Conservation (phyloP, 2,113 vertebrate genomes). For the Manacus vitellinus region DNA sequence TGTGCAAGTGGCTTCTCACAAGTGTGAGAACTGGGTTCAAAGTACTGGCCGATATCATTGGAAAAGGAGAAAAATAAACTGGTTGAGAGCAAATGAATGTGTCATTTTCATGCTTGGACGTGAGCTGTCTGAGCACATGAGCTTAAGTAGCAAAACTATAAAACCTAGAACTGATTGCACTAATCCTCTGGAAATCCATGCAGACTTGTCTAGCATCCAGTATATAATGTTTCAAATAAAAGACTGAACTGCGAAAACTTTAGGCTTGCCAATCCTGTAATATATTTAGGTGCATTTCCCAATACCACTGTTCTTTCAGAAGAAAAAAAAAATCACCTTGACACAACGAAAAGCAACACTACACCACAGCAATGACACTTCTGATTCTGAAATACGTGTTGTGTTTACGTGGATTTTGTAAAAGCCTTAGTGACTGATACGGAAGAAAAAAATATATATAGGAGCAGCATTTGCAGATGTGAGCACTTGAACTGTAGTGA, state of each 20-base stretch:
- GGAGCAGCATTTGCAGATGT: background rate
- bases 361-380: background rate
- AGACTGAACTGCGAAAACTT: slow-evolving; percentile 22
- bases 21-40: background rate
- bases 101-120: background rate
- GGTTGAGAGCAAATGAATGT: background rate
- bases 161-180: slow-evolving; percentile 18
- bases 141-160: slow-evolving; percentile 24
- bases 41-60: background rate
- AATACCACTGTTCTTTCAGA: slow-evolving; percentile 13
- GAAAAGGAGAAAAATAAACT: background rate
- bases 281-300: background rate
- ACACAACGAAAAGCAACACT: background rate
- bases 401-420: background rate
- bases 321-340: background rate
- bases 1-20: background rate
- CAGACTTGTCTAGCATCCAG: background rate
- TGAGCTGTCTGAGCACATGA: slow-evolving; percentile 17
- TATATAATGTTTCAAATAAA: slow-evolving; percentile 24
- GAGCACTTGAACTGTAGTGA: background rate
- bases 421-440: background rate
- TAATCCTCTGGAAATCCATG: slow-evolving; percentile 38
- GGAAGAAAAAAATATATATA: background rate
- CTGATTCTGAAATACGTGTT: background rate
- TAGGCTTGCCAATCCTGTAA: background rate